Evolutionary conservation across 2,888 invertebrate species (phyloP), one percentile per base, ranked within the genome.

Genomic region (Copidosoma aretas): DNA sequence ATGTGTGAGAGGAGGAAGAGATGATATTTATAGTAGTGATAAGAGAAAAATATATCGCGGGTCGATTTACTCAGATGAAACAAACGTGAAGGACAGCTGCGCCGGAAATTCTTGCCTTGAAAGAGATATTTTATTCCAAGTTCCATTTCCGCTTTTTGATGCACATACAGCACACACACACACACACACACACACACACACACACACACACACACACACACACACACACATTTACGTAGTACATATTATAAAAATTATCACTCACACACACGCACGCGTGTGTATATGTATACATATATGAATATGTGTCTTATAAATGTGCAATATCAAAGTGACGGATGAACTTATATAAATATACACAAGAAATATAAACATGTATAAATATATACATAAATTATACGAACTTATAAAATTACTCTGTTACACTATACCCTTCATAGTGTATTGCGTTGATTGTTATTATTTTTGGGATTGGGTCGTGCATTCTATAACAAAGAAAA

Each of bases 51-150:
- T n/a, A 58, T 60, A 49, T 71, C 65, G 68, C 71, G 60, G 65
- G 71, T 63, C 63, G 71, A 71, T 68, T 65, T 32, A 49, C 46
- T 22, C 17, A 59, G n/a, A 19, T 15, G 25, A 61, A 21, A 51
- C 54, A 22, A 14, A 69, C 17, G 43, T 24, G 66, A 56, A 56
- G 32, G 22, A 49, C 46, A 60, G 54, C 21, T 57, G 61, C 54
- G 64, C 53, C 51, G 67, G 64, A 64, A n/a, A 53, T 61, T 61
- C 71, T 67, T 71, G 64, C 71, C 67, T 62, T 67, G 25, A 64
- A 19, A 71, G 24, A 32, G 32, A 32, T 32, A 32, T 32, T 32
- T 32, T 32, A 62, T 71, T 60, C 67, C 17, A 64, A 10, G 12
- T 32, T 24, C 56, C n/a, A 57, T 64, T 68, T 32, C 58, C 65